These are phyloP conservation scores for Heliothis virescens DNA, from an alignment of 1,140 invertebrate species.

Conservation along the genomic window DNA sequence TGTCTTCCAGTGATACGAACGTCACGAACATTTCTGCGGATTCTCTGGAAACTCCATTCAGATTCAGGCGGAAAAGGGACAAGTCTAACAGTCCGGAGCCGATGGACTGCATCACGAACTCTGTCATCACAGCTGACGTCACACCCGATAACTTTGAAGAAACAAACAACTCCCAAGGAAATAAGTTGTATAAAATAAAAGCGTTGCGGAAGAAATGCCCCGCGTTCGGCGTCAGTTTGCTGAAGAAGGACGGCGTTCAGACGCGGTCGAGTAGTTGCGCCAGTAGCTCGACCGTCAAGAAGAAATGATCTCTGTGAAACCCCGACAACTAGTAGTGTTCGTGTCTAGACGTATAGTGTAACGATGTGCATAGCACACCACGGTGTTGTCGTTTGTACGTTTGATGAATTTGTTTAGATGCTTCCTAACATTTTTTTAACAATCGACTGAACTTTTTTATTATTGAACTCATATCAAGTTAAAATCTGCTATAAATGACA, in stretches of 20 bases:
- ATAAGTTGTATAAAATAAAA: slow-evolving; percentile 84
- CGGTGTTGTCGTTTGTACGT: slow-evolving; percentile 51
- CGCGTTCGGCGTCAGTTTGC: slow-evolving; percentile 73
- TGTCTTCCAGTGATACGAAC: slow-evolving; percentile 83
- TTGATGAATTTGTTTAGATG: slow-evolving; percentile 72
- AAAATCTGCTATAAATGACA: slow-evolving; percentile 41
- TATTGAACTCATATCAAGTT: slow-evolving; percentile 70
- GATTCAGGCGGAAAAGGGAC: slow-evolving; percentile 80
- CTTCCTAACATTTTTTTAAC: slow-evolving; percentile 53
- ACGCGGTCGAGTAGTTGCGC: slow-evolving; percentile 79
- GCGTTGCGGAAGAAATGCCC: slow-evolving; percentile 82
- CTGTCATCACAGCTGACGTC: slow-evolving; percentile 76
- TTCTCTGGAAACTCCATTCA: slow-evolving; percentile 80
- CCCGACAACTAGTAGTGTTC: slow-evolving; percentile 51
- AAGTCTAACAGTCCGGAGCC: slow-evolving; percentile 83
- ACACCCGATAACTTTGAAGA: slow-evolving; percentile 80
- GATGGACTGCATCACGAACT: slow-evolving; percentile 80
- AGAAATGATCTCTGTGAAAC: slow-evolving; percentile 79
- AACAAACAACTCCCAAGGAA: slow-evolving; percentile 82
- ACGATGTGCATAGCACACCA: slow-evolving; percentile 68
- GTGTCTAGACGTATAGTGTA: slow-evolving; percentile 44
- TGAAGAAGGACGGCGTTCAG: slow-evolving; percentile 82
- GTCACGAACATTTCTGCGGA: slow-evolving; percentile 83
- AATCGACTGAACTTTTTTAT: slow-evolving; percentile 70
- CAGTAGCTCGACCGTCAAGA: slow-evolving; percentile 78